Conservation (phyloP, 2,113 vertebrate species). For the Corythoichthys intestinalis region DNA sequence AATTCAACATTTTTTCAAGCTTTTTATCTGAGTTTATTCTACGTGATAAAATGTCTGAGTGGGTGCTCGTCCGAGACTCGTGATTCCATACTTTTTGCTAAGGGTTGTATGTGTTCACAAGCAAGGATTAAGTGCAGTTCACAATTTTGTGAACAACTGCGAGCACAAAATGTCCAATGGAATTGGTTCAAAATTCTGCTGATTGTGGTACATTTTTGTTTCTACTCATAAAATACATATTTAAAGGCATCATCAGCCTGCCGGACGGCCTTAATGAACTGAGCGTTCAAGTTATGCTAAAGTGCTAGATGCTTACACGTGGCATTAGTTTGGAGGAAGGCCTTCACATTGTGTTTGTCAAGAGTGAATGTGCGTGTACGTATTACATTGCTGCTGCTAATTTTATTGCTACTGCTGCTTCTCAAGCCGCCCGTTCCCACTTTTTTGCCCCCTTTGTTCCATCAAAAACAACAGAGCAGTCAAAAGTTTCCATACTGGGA, state of each 20-base stretch:
- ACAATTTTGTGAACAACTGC: too few relatives aligned
- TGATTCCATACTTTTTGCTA: too few relatives aligned
- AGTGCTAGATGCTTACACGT: not conserved
- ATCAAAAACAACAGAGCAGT: constrained; percentile 32
- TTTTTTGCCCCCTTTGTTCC: constrained; percentile 20
- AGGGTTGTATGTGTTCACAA: too few relatives aligned
- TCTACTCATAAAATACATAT: not conserved
- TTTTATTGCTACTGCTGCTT: constrained; percentile 58
- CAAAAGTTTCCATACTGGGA: constrained; percentile 36
- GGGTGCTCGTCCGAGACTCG: too few relatives aligned
- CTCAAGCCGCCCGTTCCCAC: constrained; percentile 41
- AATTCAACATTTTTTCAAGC: too few relatives aligned
- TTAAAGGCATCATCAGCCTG: not conserved
- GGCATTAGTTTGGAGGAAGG: not conserved
- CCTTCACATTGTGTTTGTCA: constrained; percentile 16
- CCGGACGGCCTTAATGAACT: constrained; percentile 1
- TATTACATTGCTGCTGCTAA: constrained; percentile 64
- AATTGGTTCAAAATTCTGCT: not conserved
- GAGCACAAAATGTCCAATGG: not conserved
- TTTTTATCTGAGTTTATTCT: too few relatives aligned
- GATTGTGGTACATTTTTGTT: not conserved
- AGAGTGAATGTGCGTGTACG: constrained; percentile 24
- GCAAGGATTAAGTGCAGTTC: too few relatives aligned
- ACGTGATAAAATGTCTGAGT: too few relatives aligned
- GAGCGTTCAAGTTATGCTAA: not conserved